These are phyloP conservation scores for Labeo calbasu DNA, from an alignment of 2,797 vertebrate genomes.

Conservation along the genomic window DNA sequence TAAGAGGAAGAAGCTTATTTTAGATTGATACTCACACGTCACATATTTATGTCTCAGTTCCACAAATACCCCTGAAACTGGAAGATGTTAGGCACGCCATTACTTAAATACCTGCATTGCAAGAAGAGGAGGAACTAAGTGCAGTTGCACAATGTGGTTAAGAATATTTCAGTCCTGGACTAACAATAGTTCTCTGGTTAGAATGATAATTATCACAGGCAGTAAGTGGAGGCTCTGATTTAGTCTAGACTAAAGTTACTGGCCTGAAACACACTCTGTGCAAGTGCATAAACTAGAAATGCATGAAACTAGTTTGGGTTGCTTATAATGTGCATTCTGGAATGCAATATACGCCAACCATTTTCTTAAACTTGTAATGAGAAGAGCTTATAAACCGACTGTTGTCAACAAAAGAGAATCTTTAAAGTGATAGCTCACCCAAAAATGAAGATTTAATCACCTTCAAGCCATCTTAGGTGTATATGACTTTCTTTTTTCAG, in stretches of 20 bases:
- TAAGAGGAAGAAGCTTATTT: slow-evolving; percentile 24
- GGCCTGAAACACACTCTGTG: background rate
- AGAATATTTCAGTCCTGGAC: background rate
- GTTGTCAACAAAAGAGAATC: background rate
- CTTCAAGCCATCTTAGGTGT: no score
- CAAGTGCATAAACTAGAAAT: background rate
- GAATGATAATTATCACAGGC: background rate
- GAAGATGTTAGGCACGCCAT: background rate
- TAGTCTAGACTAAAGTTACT: slow-evolving; percentile 10
- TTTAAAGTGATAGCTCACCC: no score
- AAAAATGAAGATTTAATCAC: no score
- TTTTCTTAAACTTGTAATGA: background rate
- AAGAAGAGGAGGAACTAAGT: background rate
- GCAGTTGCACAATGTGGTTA: background rate
- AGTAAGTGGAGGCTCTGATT: background rate
- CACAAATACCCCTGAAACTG: slow-evolving; percentile 1
- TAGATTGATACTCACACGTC: slow-evolving; percentile 15
- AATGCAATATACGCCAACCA: background rate
- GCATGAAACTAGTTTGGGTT: background rate
- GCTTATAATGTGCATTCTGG: background rate
- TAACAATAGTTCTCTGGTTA: slow-evolving; percentile 2
- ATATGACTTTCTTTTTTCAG: no score
- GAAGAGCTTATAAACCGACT: background rate
- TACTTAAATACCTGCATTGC: slow-evolving; percentile 3
- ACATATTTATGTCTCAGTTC: background rate